phyloP scores from a whole-genome alignment of 1,140 invertebrate genomes.

The Mactra quadrangularis region DNA sequence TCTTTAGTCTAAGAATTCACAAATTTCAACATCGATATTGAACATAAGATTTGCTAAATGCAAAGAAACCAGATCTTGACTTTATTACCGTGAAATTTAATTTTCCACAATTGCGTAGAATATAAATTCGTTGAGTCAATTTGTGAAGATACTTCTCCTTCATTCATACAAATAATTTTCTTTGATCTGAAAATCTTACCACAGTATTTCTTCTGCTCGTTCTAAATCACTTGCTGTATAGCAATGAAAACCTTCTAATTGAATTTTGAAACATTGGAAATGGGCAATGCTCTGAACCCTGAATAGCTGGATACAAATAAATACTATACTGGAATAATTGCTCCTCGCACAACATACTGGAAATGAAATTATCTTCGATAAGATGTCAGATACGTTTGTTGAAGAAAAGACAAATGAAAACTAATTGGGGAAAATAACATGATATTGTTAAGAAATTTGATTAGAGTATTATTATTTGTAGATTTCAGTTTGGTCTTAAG shows the following conservation, averaged over 20 bases:
- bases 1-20: too few relatives aligned
- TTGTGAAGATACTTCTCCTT: too few relatives aligned
- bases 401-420: slow-evolving; percentile 28
- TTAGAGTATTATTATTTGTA: background rate
- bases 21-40: too few relatives aligned
- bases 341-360: background rate
- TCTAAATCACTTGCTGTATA: slow-evolving; percentile 36
- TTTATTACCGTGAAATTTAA: too few relatives aligned
- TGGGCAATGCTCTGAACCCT: background rate
- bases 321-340: slow-evolving; percentile 13
- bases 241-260: slow-evolving; percentile 41
- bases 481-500: too few relatives aligned
- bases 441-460: slow-evolving; percentile 2
- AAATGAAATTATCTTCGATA: slow-evolving; percentile 27
- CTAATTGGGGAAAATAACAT: slow-evolving; percentile 22
- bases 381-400: slow-evolving; percentile 7
- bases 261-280: slow-evolving; percentile 15
- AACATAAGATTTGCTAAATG: too few relatives aligned
- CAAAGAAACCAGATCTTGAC: too few relatives aligned
- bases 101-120: too few relatives aligned
- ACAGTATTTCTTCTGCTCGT: too few relatives aligned
- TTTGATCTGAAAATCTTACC: too few relatives aligned
- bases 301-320: slow-evolving; percentile 29
- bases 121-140: too few relatives aligned
- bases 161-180: too few relatives aligned